These are phyloP conservation scores for Drosophila sordidula DNA, from an alignment of 2,888 invertebrate species.

Conservation along the genomic window DNA sequence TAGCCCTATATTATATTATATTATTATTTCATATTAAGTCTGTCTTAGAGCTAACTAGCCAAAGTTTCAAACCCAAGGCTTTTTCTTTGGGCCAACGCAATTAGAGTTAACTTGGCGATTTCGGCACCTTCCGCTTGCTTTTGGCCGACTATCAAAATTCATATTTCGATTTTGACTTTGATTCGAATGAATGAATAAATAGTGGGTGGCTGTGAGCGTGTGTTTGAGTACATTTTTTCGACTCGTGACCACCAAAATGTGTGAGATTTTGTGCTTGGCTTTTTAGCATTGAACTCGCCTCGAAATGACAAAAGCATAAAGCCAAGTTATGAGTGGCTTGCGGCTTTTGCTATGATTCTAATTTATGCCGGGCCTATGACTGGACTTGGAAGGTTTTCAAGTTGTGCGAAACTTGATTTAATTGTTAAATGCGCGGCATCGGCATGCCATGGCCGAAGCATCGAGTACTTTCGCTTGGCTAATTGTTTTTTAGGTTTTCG, in stretches of 20 bases:
- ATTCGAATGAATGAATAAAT: conserved; percentile 6
- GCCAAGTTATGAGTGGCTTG: conserved; percentile 12
- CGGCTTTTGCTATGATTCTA: conserved; percentile 30
- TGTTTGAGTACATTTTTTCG: conserved; percentile 3
- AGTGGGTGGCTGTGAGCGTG: conserved; percentile 15
- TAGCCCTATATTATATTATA: too few relatives aligned
- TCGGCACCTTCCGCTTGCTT: conserved; percentile 48
- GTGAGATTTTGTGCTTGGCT: conserved; percentile 33
- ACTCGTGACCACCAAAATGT: conserved; percentile 41
- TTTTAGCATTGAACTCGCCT: conserved; percentile 34
- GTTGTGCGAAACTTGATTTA: conserved; percentile 14
- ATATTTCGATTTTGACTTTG: conserved; percentile 20
- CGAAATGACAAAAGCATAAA: conserved; percentile 11
- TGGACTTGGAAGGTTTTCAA: conserved; percentile 33
- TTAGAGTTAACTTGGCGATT: conserved; percentile 57
- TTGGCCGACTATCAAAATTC: conserved; percentile 9
- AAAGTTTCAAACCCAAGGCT: conserved; percentile 7
- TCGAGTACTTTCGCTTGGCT: conserved; percentile 32
- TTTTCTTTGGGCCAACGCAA: conserved; percentile 17
- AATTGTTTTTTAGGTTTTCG: conserved; percentile 28
- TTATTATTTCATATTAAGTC: too few relatives aligned
- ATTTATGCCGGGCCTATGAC: conserved; percentile 33
- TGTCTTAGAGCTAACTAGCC: too few relatives aligned
- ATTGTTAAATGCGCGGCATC: conserved; percentile 11
- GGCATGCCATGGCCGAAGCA: conserved; percentile 32